A percentile compares a stretch with the other conserved stretches of the same genome.
Evolutionary conservation across 2,113 vertebrate species (phyloP).

Genomic region (Thermophis baileyi): DNA sequence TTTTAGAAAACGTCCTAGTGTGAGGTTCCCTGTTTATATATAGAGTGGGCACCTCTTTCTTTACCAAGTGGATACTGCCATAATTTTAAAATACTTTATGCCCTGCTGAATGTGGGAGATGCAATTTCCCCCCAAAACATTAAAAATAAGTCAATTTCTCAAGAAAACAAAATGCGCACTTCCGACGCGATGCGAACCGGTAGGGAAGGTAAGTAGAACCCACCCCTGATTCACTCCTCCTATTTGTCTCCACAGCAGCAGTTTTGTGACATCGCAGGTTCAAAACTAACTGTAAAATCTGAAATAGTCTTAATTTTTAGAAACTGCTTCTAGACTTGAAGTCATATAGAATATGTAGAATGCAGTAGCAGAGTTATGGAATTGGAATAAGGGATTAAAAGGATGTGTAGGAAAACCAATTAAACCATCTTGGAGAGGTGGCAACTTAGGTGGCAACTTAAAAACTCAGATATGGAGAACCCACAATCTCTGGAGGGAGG

Average conservation of each 20-base stretch:
- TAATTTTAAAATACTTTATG: neutral
- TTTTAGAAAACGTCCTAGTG: neutral
- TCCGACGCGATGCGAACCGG: too few species aligned
- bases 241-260: neutral
- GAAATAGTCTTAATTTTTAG: neutral
- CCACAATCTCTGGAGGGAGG: too few species aligned
- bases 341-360: too few species aligned
- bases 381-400: too few species aligned
- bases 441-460: too few species aligned
- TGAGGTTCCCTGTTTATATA: neutral
- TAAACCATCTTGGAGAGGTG: too few species aligned
- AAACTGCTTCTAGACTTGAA: neutral
- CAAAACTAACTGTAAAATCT: conserved; percentile 30
- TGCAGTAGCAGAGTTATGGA: too few species aligned
- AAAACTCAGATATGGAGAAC: too few species aligned
- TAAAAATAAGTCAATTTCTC: neutral
- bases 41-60: neutral
- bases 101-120: neutral
- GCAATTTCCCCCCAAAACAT: neutral
- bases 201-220: too few species aligned
- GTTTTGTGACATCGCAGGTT: fast-evolving
- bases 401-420: too few species aligned
- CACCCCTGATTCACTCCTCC: too few species aligned
- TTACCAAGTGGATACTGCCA: neutral
- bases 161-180: too few species aligned